Percentiles rank a stretch among this genome's conserved stretches.
phyloP scores from a whole-genome alignment of 1,140 invertebrate species.

The Meloidogyne floridensis region DNA sequence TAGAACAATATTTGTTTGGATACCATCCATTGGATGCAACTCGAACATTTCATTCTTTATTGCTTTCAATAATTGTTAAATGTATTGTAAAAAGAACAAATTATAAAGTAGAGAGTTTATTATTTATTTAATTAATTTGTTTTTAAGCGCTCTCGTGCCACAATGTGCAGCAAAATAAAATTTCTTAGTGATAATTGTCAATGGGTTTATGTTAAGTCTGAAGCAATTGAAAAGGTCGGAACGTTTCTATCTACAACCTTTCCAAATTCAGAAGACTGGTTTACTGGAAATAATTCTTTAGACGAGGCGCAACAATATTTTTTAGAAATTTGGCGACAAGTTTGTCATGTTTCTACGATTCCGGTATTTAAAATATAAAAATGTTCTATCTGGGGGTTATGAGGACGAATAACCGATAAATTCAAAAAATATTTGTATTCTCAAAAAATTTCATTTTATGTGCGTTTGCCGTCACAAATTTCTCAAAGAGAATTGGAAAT shows the following conservation, averaged over 20 bases:
- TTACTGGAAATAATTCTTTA: slow-evolving; percentile 14
- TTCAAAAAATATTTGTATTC: too few species aligned
- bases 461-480: slow-evolving; percentile 20
- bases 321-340: slow-evolving; percentile 44
- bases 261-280: slow-evolving; percentile 27
- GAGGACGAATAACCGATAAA: too few species aligned
- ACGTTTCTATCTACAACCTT: slow-evolving; percentile 37
- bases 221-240: slow-evolving; percentile 39
- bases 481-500: slow-evolving; percentile 34
- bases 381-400: too few species aligned
- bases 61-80: slow-evolving; percentile 39
- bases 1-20: slow-evolving; percentile 35
- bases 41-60: slow-evolving; percentile 45
- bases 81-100: slow-evolving; percentile 33
- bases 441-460: neutral
- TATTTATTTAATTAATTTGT: neutral
- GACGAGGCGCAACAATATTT: slow-evolving; percentile 24
- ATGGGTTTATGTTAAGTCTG: slow-evolving; percentile 47
- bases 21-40: slow-evolving; percentile 45
- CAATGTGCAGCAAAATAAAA: slow-evolving; percentile 40
- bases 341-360: slow-evolving; percentile 36
- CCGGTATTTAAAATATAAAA: neutral
- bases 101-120: slow-evolving; percentile 39
- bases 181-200: slow-evolving; percentile 28
- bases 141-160: slow-evolving; percentile 45